Evolutionary conservation across 2,888 invertebrate genomes (phyloP).

Genomic region (Fissipunctia ypsillon): DNA sequence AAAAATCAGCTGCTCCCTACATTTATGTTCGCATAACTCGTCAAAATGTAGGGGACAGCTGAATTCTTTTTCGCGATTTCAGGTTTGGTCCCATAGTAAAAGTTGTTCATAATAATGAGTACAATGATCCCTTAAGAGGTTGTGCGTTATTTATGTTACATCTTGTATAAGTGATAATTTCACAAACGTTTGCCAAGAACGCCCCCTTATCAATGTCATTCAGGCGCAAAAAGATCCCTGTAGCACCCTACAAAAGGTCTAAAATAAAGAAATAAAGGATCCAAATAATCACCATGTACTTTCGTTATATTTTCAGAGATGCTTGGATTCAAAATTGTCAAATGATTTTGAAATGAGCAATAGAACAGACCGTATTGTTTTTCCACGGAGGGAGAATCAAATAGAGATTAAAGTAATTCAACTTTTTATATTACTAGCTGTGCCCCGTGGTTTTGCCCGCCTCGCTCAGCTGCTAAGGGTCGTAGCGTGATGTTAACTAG

Average conservation of each 20-base stretch:
- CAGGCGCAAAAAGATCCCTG: not conserved
- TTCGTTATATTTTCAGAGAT: conserved; percentile 69
- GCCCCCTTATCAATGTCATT: not conserved
- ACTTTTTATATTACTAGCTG: not conserved
- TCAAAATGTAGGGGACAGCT: too few species aligned
- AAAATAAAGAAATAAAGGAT: not conserved
- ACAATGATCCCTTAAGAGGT: too few species aligned
- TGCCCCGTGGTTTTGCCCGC: too few species aligned
- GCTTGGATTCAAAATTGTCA: conserved; percentile 45
- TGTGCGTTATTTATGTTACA: too few species aligned
- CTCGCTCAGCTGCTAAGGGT: too few species aligned
- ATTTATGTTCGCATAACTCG: too few species aligned
- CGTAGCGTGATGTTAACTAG: too few species aligned
- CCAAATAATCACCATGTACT: not conserved
- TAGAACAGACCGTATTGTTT: conserved; percentile 6
- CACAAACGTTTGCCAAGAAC: not conserved
- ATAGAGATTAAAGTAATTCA: conserved; percentile 34
- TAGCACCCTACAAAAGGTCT: not conserved
- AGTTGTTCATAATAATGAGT: too few species aligned
- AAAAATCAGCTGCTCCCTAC: too few species aligned
- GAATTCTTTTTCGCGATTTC: too few species aligned
- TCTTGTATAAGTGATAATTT: not conserved
- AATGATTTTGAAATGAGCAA: conserved; percentile 25
- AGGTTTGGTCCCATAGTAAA: too few species aligned
- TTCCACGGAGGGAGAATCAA: conserved; percentile 17